Evolutionary conservation across 1,140 invertebrate genomes (phyloP), one percentile per base, ranked within the genome.

Genomic region (Octopus sinensis): DNA sequence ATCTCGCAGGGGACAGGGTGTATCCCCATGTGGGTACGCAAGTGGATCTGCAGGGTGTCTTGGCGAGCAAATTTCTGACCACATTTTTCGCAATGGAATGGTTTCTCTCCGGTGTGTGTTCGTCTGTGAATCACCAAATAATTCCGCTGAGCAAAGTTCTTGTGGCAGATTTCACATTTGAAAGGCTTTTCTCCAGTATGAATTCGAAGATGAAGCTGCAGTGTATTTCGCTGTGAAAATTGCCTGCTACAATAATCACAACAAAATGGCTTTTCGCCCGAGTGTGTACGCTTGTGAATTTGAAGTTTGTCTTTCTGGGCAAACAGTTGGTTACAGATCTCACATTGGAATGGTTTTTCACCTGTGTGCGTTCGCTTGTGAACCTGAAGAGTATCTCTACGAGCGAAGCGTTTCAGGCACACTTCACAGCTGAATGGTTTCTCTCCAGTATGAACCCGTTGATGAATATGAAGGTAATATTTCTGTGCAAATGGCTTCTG

Each of bases 111-210:
- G 3, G 30, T 43, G 4, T 62, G 56, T 17, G 56, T 62, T 17
- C 56, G 56, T 1, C 56, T 9, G 56, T 62, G 56, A 9, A 9
- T 9, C 56, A 12, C 9, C 4, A 62, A 17, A 53, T 82, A 53
- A 17, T 62, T 73, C 5, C 73, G 93, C 92, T 99, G 97, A 53
- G 97, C 98, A 92, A 99, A 99, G 92, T 97, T 97, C 88, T 96
- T 94, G 91, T 97, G 96, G 92, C 97, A 98, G 90, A 98, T 97
- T 91, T 98, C 96, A 92, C 97, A 98, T 6, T 56, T 81, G 78
- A 84, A 86, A 54, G 97, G 96, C 91, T 98, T 98, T 91, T 98
- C 97, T 79, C 96, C 97, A 84, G 98, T 93, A 92, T 99, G 98
- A 89, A 99, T 99, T 87, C 98, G 93, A 83, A 96, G 97, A 91